Evolutionary conservation across 1,140 invertebrate genomes (phyloP).

Genomic region (Rhyacophila brunnea): DNA sequence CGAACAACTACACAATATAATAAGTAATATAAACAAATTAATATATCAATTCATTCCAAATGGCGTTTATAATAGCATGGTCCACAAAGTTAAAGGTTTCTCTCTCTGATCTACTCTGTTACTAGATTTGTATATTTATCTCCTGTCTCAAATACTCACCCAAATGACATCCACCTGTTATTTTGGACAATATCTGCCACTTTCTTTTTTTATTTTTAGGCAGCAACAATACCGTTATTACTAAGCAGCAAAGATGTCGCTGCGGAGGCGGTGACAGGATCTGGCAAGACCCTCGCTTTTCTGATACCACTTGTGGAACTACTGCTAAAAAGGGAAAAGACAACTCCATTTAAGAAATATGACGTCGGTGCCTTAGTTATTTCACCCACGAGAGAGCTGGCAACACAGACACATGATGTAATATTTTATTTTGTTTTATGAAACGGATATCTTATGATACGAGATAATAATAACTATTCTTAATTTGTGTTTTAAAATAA

Average conservation of each 20-base stretch:
- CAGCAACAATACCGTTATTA: constrained; percentile 88
- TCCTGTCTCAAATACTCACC: too few relatives aligned
- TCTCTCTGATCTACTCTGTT: neutral
- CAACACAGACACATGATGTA: constrained; percentile 83
- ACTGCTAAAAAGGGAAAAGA: constrained; percentile 62
- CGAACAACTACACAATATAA: too few relatives aligned
- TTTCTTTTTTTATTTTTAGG: constrained; percentile 54
- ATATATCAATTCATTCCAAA: too few relatives aligned
- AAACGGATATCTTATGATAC: too few relatives aligned
- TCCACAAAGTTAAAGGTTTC: too few relatives aligned
- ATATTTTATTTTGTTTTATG: too few relatives aligned
- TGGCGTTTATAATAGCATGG: too few relatives aligned
- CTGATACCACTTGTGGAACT: constrained; percentile 88
- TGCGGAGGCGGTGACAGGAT: constrained; percentile 94
- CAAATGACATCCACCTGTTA: neutral
- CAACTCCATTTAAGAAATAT: constrained; percentile 66
- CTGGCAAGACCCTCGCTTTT: constrained; percentile 95
- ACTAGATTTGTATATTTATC: neutral
- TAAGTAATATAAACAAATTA: too few relatives aligned
- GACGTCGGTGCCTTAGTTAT: constrained; percentile 88
- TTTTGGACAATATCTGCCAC: neutral
- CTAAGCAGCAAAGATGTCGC: constrained; percentile 92
- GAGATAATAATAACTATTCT: too few relatives aligned
- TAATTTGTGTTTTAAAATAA: too few relatives aligned
- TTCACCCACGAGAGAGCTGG: constrained; percentile 91